These are phyloP conservation scores for Drosophila paucipuncta DNA, from an alignment of 2,888 invertebrate species.

Conservation along the genomic window DNA sequence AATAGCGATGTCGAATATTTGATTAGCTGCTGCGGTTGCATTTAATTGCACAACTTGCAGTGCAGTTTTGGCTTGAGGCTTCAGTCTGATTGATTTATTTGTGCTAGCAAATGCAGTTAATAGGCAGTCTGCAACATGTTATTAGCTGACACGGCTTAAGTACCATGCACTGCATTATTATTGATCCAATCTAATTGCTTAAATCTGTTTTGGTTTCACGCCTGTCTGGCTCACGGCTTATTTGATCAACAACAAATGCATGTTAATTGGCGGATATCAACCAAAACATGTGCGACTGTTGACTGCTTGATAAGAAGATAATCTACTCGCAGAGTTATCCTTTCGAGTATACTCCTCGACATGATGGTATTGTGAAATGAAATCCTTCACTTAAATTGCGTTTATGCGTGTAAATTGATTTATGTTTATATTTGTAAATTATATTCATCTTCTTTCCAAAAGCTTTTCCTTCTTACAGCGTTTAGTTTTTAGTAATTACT, in stretches of 20 bases:
- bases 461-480: background rate
- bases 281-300: background rate
- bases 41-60: constrained; percentile 7
- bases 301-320: background rate
- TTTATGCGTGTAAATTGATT: background rate
- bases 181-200: constrained; percentile 17
- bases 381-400: no score
- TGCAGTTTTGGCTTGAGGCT: constrained; percentile 28
- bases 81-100: constrained; percentile 49
- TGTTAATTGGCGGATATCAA: background rate
- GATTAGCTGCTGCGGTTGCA: background rate
- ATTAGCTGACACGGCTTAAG: constrained; percentile 9
- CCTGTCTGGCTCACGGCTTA: background rate
- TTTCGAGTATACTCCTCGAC: background rate
- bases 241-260: background rate
- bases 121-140: constrained; percentile 17
- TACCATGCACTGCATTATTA: background rate
- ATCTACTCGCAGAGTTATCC: background rate
- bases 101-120: constrained; percentile 17
- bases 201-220: background rate
- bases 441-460: background rate
- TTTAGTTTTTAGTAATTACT: background rate
- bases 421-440: constrained; percentile 12
- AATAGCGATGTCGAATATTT: no score
- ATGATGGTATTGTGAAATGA: background rate